Conservation (phyloP, 2,113 vertebrate species). For the Paratilapia polleni region DNA sequence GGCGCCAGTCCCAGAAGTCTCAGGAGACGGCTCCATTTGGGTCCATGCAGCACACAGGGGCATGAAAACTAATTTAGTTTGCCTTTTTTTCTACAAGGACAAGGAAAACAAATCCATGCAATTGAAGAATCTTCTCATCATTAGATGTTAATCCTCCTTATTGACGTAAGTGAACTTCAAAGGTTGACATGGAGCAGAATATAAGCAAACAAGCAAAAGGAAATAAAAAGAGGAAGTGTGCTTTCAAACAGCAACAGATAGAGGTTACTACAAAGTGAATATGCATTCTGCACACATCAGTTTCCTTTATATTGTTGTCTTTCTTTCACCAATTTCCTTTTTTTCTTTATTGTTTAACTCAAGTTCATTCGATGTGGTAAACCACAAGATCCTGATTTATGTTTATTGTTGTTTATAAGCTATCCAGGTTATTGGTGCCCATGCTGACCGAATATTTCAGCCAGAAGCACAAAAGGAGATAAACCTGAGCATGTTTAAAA, state of each 20-base stretch:
- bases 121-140: not conserved
- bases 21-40: not conserved
- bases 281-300: not conserved
- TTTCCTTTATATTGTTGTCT: not conserved
- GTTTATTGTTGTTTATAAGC: not conserved
- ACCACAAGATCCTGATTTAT: constrained; percentile 12
- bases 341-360: not conserved
- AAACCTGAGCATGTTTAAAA: not conserved
- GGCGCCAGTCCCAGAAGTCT: constrained; percentile 22
- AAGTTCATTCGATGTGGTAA: not conserved
- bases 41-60: not conserved
- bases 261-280: not conserved
- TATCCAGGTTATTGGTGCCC: not conserved
- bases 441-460: not conserved
- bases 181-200: not conserved
- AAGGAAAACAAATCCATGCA: constrained; percentile 28
- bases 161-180: not conserved
- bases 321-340: not conserved
- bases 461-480: not conserved
- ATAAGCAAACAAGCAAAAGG: not conserved
- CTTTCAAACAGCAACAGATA: not conserved
- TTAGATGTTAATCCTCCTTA: not conserved
- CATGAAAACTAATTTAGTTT: not conserved
- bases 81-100: not conserved
- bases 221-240: constrained; percentile 1